Evolutionary conservation across 2,797 vertebrate genomes (phyloP).

Genomic region (Australoheros facetus): DNA sequence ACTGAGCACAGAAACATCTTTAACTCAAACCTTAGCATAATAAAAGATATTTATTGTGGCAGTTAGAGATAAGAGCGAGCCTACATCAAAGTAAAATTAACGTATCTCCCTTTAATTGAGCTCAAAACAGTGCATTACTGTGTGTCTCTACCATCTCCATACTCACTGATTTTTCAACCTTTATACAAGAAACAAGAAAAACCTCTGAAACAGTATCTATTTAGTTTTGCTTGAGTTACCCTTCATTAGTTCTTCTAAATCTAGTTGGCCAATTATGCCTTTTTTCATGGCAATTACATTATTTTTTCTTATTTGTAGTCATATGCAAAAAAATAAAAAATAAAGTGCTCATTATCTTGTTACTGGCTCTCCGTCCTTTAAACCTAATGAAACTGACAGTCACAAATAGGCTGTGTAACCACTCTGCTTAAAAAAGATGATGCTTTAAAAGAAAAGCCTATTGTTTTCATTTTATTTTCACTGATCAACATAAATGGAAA

Average conservation of each 20-base stretch:
- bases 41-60: slow-evolving; percentile 42
- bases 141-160: not conserved
- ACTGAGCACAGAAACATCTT: not conserved
- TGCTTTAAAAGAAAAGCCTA: slow-evolving; percentile 50
- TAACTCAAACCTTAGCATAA: slow-evolving; percentile 9
- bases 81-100: slow-evolving; percentile 17
- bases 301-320: slow-evolving; percentile 50
- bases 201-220: slow-evolving; percentile 45
- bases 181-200: slow-evolving; percentile 10
- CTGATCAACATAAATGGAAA: slow-evolving; percentile 60
- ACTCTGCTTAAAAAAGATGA: slow-evolving; percentile 43
- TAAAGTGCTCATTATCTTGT: slow-evolving; percentile 61
- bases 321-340: slow-evolving; percentile 42
- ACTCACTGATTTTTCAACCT: slow-evolving; percentile 2
- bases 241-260: slow-evolving; percentile 64
- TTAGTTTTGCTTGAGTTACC: slow-evolving; percentile 62
- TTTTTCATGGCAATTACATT: slow-evolving; percentile 61
- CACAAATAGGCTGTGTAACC: slow-evolving; percentile 67
- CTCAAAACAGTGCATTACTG: not conserved
- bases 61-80: slow-evolving; percentile 15
- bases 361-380: slow-evolving; percentile 61
- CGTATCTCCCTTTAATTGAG: slow-evolving; percentile 14
- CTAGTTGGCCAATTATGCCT: slow-evolving; percentile 54
- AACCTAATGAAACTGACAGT: slow-evolving; percentile 73
- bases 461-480: slow-evolving; percentile 58